Conservation (phyloP, 2,113 vertebrate genomes). For the Mormyrus lacerda region DNA sequence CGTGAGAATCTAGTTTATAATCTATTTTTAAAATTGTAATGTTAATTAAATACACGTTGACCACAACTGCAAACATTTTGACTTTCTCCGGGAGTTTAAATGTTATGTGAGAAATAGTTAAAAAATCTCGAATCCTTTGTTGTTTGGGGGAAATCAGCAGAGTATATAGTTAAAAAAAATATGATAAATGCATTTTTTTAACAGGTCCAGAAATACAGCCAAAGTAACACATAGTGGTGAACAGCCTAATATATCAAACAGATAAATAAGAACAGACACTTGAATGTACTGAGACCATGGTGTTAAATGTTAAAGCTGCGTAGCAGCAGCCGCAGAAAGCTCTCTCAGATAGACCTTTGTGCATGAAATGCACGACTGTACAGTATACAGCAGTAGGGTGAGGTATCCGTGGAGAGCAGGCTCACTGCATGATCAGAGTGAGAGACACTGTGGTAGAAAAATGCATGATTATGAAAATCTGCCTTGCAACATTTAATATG, state of each 20-base stretch:
- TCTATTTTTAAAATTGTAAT: neutral
- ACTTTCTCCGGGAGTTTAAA: neutral
- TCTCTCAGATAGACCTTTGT: neutral
- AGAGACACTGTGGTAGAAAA: neutral
- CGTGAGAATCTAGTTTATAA: neutral
- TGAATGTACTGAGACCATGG: neutral
- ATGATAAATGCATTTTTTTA: neutral
- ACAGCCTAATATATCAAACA: neutral
- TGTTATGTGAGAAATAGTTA: neutral
- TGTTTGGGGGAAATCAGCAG: neutral
- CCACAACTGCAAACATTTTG: neutral
- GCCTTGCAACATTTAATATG: too few species aligned
- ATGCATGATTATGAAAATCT: too few species aligned
- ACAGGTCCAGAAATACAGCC: too few species aligned
- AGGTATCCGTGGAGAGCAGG: neutral
- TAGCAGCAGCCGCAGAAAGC: neutral
- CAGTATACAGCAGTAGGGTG: too few species aligned
- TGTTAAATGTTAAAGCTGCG: neutral
- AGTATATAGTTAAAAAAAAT: neutral
- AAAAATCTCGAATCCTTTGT: neutral
- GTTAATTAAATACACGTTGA: neutral
- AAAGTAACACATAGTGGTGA: neutral
- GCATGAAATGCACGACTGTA: neutral
- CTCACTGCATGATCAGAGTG: neutral
- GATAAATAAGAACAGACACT: neutral